phyloP scores from a whole-genome alignment of 2,113 vertebrate species.

The Coptodon rendalli region DNA sequence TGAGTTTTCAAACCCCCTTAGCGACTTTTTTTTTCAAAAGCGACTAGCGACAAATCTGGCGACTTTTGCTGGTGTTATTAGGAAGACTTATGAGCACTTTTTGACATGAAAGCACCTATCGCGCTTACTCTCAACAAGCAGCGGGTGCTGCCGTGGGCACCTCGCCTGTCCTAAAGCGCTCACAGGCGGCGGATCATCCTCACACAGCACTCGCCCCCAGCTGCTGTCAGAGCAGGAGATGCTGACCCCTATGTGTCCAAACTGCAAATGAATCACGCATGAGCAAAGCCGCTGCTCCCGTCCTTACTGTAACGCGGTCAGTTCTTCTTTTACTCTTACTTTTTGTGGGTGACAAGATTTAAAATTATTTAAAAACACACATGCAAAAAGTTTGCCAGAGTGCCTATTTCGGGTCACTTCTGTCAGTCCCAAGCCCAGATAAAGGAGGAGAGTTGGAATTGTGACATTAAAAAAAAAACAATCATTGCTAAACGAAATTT shows the following conservation, averaged over 20 bases:
- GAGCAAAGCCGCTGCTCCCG: background rate
- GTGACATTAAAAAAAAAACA: background rate
- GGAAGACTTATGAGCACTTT: background rate
- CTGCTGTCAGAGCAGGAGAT: background rate
- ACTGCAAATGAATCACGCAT: background rate
- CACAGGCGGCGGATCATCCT: background rate
- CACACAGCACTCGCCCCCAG: background rate
- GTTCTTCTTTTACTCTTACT: background rate
- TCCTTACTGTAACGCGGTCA: background rate
- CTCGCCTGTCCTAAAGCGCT: background rate
- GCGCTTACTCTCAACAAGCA: background rate
- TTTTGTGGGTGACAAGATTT: background rate
- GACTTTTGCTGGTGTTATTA: background rate
- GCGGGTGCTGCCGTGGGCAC: background rate
- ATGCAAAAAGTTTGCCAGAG: background rate
- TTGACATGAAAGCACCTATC: background rate
- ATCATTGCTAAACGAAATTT: background rate
- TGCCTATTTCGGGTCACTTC: fast-evolving
- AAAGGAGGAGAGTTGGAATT: background rate
- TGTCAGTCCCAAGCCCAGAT: fast-evolving
- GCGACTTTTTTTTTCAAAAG: background rate
- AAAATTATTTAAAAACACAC: background rate
- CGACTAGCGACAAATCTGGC: too few relatives aligned
- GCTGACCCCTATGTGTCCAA: background rate
- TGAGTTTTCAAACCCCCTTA: background rate